These are phyloP conservation scores for Coelopa frigida DNA, from an alignment of 1,140 invertebrate species.

Conservation along the genomic window DNA sequence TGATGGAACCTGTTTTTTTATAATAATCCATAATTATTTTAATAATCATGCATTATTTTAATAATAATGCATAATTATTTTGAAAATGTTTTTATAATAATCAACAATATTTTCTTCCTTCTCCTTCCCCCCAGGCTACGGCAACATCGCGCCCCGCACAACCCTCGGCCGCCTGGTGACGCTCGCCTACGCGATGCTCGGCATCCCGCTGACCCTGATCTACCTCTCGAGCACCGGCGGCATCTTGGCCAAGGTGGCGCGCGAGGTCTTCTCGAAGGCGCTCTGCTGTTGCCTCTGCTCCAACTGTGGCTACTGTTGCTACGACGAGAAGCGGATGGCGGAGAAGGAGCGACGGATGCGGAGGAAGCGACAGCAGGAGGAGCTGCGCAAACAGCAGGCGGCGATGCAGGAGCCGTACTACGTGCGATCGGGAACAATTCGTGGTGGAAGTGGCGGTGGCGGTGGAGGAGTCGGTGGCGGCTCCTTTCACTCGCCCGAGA, in stretches of 20 bases:
- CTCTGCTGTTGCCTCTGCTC: constrained; percentile 76
- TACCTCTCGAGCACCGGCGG: constrained; percentile 79
- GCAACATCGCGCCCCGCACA: constrained; percentile 76
- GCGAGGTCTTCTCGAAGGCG: constrained; percentile 75
- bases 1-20: too few relatives aligned
- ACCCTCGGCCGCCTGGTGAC: constrained; percentile 76
- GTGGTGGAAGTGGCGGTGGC: constrained; percentile 22
- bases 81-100: too few relatives aligned
- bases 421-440: constrained; percentile 53
- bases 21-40: too few relatives aligned
- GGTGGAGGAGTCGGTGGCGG: too few relatives aligned
- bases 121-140: constrained; percentile 64
- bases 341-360: constrained; percentile 71
- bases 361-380: constrained; percentile 66
- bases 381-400: constrained; percentile 60
- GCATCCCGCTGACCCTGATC: constrained; percentile 85
- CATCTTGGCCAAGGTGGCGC: constrained; percentile 72
- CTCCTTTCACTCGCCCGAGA: constrained; percentile 52
- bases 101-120: too few relatives aligned
- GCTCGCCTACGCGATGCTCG: constrained; percentile 80
- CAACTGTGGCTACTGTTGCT: constrained; percentile 78
- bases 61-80: too few relatives aligned
- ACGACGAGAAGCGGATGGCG: constrained; percentile 71
- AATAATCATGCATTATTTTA: too few relatives aligned
- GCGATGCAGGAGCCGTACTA: constrained; percentile 73